These are phyloP conservation scores for Piscicola geometra DNA, from an alignment of 2,888 invertebrate species.

Conservation along the genomic window DNA sequence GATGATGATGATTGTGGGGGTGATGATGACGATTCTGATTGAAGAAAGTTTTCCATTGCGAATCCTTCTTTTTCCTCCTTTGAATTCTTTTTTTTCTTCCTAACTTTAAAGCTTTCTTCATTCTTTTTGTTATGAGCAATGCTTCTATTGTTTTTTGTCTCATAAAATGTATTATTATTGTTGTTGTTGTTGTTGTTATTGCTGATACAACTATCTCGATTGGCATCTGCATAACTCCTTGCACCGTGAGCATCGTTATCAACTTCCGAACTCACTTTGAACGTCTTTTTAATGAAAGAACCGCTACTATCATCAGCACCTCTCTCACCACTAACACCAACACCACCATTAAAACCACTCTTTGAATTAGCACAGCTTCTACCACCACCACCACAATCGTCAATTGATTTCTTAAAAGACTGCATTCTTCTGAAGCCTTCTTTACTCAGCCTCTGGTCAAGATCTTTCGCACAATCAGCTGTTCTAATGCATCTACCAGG, in stretches of 20 bases:
- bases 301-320: not conserved
- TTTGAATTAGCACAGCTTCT: too few relatives aligned
- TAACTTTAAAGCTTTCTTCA: too few relatives aligned
- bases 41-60: not conserved
- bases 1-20: slow-evolving; percentile 4
- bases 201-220: too few relatives aligned
- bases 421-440: too few relatives aligned
- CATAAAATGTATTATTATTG: too few relatives aligned
- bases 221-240: not conserved
- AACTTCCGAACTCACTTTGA: not conserved
- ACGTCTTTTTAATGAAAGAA: too few relatives aligned
- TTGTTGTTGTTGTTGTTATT: too few relatives aligned
- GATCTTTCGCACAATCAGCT: too few relatives aligned
- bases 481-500: too few relatives aligned
- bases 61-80: not conserved
- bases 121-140: not conserved
- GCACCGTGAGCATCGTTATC: not conserved
- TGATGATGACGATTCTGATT: slow-evolving; percentile 1
- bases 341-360: not conserved
- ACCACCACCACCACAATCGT: too few relatives aligned
- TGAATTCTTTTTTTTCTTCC: not conserved
- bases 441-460: too few relatives aligned
- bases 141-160: not conserved
- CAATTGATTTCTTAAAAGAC: too few relatives aligned
- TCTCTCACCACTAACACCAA: not conserved